Evolutionary conservation across 2,797 vertebrate genomes (phyloP).

Genomic region (Cossypha niveicapilla): DNA sequence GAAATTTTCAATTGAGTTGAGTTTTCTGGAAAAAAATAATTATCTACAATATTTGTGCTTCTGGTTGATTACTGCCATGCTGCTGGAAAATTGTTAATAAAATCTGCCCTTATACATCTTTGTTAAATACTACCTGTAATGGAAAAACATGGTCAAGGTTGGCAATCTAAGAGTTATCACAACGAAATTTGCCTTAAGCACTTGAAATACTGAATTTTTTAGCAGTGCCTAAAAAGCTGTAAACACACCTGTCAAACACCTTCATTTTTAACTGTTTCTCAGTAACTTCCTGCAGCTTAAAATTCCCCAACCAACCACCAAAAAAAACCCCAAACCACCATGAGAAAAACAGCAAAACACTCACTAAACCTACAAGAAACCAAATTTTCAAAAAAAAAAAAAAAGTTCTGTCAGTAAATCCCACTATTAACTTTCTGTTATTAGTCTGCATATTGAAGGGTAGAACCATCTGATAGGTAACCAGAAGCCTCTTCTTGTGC

Average conservation of each 20-base stretch:
- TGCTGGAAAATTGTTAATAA: neutral
- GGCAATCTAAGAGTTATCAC: neutral
- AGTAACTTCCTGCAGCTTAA: neutral
- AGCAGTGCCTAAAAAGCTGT: neutral
- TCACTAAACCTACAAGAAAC: neutral
- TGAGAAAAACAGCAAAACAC: neutral
- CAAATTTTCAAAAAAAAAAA: neutral
- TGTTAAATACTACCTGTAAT: neutral
- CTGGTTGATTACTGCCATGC: neutral
- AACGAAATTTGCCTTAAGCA: neutral
- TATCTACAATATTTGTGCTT: neutral
- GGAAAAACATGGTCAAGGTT: neutral
- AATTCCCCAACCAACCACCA: neutral
- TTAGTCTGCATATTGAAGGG: neutral
- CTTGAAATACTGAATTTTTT: neutral
- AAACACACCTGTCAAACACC: neutral
- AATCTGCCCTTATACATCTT: neutral
- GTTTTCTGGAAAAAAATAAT: neutral
- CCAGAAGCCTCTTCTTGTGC: neutral
- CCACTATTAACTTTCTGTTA: neutral
- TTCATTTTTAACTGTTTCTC: neutral
- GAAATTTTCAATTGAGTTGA: neutral
- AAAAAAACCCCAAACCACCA: neutral
- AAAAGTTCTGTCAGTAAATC: neutral
- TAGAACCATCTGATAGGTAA: neutral